Percentiles rank a stretch among this genome's conserved stretches.
phyloP scores from a whole-genome alignment of 2,113 vertebrate species.

The Callorhinus ursinus region DNA sequence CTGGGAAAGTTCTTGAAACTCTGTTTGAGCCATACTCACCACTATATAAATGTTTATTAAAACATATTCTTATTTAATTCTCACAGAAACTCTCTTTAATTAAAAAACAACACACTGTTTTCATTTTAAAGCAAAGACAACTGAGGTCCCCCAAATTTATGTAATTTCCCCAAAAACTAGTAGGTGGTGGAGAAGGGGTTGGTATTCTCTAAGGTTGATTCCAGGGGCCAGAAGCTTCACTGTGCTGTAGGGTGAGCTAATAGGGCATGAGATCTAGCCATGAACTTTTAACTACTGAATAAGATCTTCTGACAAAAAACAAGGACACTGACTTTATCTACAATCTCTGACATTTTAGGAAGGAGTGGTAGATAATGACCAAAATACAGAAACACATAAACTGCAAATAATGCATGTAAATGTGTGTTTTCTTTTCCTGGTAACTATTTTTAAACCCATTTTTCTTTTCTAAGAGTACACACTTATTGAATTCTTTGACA shows the following conservation, averaged over 20 bases:
- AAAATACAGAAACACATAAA: neutral
- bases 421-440: neutral
- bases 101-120: neutral
- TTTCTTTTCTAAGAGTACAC: neutral
- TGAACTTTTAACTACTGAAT: neutral
- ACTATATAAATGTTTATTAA: neutral
- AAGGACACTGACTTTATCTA: neutral
- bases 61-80: neutral
- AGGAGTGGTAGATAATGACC: neutral
- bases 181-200: neutral
- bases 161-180: neutral
- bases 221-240: neutral
- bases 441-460: neutral
- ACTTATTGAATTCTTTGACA: neutral
- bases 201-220: neutral
- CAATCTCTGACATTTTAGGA: neutral
- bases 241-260: neutral
- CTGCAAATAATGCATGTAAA: neutral
- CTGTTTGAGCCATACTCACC: neutral
- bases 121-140: neutral
- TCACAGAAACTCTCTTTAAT: neutral
- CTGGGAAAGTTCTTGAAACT: neutral
- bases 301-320: neutral
- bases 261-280: neutral
- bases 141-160: neutral